Base-by-base conservation (phyloP, 1,140 invertebrate species). In the Phocides pigmalion region DNA sequence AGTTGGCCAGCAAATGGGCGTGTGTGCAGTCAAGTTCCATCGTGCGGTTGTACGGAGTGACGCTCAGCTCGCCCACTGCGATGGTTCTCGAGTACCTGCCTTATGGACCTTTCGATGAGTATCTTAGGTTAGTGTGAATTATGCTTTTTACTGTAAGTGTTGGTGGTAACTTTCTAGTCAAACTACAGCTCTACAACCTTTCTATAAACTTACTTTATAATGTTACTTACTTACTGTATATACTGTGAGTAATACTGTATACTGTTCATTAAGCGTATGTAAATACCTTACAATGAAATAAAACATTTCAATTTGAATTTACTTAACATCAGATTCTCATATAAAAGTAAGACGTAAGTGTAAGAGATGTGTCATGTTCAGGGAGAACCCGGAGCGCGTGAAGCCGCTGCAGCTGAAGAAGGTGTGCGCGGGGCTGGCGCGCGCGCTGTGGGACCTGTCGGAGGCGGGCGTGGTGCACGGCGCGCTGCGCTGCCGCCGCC, bases 391-490 rank as follows among this genome's bases (percentile, higher is more conserved):
- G 61, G 77, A 91, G 3, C 86, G 84, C 11, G 84, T 97, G 0
- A 94, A 95, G 79, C 91, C 93, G 15, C 93, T 95, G 4, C 95
- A 97, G 80, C 89, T 98, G 65, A 94, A 97, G 61, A 96, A 98
- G 84, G 95, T 96, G 37, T 93, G 95, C 16, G 94, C 94, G 9
- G 94, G 95, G 66, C 74, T 98, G 28, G 96, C 96, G 1, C 95
- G 95, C 42, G 97, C 96, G 12, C 90, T 98, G 1, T 97, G 95
- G 95, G 95, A 96, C 89, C 84, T 97, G 82, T 95, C 95, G 76
- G 96, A 97, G 79, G 95, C 95, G 67, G 93, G 94, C 22, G 93
- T 97, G 25, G 94, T 96, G 42, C 97, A 98, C 92, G 97, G 96
- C n/a, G 95, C 95, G 65, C 96, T 98, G 58, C 92, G 97, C 42